Conservation (phyloP, 2,113 vertebrate genomes). For the Symphodus melops region DNA sequence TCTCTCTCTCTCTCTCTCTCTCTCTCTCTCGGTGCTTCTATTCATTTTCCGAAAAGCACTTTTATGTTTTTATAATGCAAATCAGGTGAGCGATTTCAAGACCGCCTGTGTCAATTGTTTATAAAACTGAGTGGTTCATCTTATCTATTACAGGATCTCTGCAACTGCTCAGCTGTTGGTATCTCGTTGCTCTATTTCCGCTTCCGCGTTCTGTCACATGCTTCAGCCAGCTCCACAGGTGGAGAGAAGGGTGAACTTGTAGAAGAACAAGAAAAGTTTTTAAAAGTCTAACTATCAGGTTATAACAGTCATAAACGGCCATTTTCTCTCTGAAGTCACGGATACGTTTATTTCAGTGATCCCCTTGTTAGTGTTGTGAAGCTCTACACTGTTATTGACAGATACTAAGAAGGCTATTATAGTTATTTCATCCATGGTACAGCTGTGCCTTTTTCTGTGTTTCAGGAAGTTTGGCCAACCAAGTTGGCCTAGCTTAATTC, state of each 20-base stretch:
- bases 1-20: too few species aligned
- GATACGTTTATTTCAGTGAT: neutral
- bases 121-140: neutral
- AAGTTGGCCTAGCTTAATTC: neutral
- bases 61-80: neutral
- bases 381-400: neutral
- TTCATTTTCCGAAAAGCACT: too few species aligned
- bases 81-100: neutral
- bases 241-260: slow-evolving; percentile 39
- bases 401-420: neutral
- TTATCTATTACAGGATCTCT: neutral
- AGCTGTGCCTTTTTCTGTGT: neutral
- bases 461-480: neutral
- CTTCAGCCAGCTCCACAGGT: slow-evolving; percentile 64
- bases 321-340: neutral
- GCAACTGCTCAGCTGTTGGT: slow-evolving; percentile 73
- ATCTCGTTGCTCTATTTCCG: slow-evolving; percentile 63
- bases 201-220: slow-evolving; percentile 79
- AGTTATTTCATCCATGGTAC: too few species aligned
- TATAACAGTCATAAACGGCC: neutral
- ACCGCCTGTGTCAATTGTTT: neutral
- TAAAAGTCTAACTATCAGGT: neutral
- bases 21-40: too few species aligned
- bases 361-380: neutral
- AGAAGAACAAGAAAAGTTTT: slow-evolving; percentile 7